These are phyloP conservation scores for Glomeris marginata DNA, from an alignment of 2,888 invertebrate genomes.

Conservation along the genomic window DNA sequence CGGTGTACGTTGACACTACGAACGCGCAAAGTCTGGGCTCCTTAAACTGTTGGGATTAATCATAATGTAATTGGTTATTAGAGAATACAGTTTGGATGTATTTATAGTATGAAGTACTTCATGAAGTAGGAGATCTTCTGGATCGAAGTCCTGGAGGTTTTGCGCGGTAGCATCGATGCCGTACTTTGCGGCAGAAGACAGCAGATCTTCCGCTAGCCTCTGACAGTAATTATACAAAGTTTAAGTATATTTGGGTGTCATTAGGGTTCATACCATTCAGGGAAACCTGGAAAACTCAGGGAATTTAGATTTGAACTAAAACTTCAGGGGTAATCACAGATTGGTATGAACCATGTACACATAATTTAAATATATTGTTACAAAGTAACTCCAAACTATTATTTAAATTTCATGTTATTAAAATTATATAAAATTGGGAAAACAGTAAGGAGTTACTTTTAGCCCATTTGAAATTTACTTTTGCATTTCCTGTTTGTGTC, in stretches of 20 bases:
- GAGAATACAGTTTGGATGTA: neutral
- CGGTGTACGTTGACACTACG: constrained; percentile 38
- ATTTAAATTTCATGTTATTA: neutral
- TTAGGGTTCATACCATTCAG: too few relatives aligned
- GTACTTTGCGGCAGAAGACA: constrained; percentile 9
- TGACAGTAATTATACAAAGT: too few relatives aligned
- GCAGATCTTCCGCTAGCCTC: constrained; percentile 22
- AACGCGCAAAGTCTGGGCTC: constrained; percentile 25
- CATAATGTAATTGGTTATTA: neutral
- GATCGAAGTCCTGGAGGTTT: constrained; percentile 28
- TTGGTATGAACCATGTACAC: too few relatives aligned
- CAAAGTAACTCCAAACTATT: neutral
- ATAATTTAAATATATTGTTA: neutral
- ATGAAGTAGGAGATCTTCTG: constrained; percentile 28
- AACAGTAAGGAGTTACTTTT: neutral
- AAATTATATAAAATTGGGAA: too few relatives aligned
- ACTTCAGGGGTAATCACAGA: too few relatives aligned
- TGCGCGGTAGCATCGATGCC: constrained; percentile 14
- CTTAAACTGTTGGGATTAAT: constrained; percentile 7
- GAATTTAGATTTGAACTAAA: too few relatives aligned
- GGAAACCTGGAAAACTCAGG: too few relatives aligned
- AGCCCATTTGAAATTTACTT: constrained; percentile 17
- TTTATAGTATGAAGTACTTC: constrained; percentile 21
- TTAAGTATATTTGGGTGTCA: too few relatives aligned
- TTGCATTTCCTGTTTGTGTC: constrained; percentile 24